phyloP scores from a whole-genome alignment of 1,140 invertebrate genomes.

The Drosophila tani region DNA sequence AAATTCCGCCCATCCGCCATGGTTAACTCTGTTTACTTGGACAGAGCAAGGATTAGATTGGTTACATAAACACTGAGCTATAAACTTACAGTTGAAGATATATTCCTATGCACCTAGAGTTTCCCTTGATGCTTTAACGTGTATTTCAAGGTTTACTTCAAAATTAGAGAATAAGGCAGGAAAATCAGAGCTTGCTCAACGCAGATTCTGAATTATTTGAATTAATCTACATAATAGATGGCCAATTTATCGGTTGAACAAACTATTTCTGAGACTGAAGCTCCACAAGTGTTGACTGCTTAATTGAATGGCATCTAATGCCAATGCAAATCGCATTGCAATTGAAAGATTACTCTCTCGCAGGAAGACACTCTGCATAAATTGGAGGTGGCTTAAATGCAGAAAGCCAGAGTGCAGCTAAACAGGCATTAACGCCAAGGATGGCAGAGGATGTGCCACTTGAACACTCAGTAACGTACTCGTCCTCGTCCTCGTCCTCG shows the following conservation, averaged over 20 bases:
- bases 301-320: constrained; percentile 58
- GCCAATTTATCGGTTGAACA: neutral
- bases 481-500: constrained; percentile 19
- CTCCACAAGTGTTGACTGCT: constrained; percentile 36
- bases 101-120: no score
- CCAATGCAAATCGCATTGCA: constrained; percentile 24
- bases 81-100: neutral
- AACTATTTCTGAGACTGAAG: neutral
- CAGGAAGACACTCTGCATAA: constrained; percentile 57
- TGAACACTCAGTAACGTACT: constrained; percentile 52
- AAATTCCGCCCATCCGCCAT: constrained; percentile 3
- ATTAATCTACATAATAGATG: neutral
- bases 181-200: neutral
- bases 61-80: neutral
- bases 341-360: constrained; percentile 16
- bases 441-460: constrained; percentile 55
- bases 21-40: neutral
- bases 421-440: constrained; percentile 63
- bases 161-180: neutral
- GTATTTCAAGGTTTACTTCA: neutral
- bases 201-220: no score
- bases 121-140: neutral
- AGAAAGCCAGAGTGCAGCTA: constrained; percentile 46
- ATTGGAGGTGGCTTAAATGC: constrained; percentile 64
- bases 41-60: neutral